Conservation (phyloP, 2,797 vertebrate species). For the Anguilla obscura region DNA sequence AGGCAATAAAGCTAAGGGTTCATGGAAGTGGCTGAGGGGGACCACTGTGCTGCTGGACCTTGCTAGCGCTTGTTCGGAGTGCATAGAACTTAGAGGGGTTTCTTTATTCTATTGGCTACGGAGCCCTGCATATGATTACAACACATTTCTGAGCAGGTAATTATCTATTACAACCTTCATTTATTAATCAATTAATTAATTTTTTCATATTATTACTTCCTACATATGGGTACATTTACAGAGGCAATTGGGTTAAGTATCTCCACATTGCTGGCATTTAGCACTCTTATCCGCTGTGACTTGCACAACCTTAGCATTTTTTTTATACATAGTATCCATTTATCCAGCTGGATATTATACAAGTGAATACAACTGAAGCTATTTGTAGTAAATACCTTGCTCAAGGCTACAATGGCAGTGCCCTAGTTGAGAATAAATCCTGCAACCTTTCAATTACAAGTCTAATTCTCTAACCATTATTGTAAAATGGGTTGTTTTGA, state of each 20-base stretch:
- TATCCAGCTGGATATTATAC: no score
- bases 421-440: no score
- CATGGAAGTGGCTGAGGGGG: slow-evolving; percentile 51
- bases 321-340: no score
- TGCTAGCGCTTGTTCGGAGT: slow-evolving; percentile 55
- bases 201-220: background rate
- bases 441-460: no score
- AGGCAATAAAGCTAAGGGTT: slow-evolving; percentile 49
- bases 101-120: background rate
- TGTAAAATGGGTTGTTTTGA: no score
- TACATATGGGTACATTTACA: background rate
- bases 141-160: background rate
- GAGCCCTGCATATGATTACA: background rate
- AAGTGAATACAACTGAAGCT: no score
- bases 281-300: no score
- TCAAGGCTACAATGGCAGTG: no score
- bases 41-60: slow-evolving; percentile 47
- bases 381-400: no score
- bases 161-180: background rate
- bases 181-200: background rate
- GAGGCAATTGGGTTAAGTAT: background rate
- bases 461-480: no score
- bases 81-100: background rate
- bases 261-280: background rate
- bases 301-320: no score